phyloP scores from a whole-genome alignment of 2,113 vertebrate species.

The Argyrosomus japonicus region DNA sequence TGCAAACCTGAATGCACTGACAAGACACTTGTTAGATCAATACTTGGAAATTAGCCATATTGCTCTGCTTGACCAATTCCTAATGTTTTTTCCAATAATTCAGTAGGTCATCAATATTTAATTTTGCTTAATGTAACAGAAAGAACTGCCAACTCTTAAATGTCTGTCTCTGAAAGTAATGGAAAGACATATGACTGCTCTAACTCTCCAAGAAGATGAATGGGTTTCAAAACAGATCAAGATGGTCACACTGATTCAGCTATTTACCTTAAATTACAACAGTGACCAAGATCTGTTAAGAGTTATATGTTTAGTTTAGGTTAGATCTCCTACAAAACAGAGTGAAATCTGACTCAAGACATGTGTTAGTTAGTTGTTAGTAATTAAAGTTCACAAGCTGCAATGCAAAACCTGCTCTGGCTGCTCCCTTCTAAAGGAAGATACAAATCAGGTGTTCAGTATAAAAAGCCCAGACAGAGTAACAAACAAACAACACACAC shows the following conservation, averaged over 20 bases:
- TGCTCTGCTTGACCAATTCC: neutral
- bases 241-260: neutral
- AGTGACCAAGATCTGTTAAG: neutral
- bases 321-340: neutral
- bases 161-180: neutral
- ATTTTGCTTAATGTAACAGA: constrained; percentile 9
- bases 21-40: constrained; percentile 9
- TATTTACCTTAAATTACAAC: neutral
- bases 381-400: neutral
- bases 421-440: neutral
- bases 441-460: neutral
- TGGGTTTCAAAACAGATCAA: constrained; percentile 6
- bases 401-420: neutral
- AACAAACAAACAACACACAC: constrained; percentile 2
- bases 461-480: neutral
- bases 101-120: constrained; percentile 1
- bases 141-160: constrained; percentile 1
- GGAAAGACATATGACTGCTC: neutral
- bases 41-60: constrained; percentile 27
- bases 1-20: neutral
- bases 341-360: constrained; percentile 1
- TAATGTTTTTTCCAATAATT: constrained; percentile 17
- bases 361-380: neutral
- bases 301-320: neutral
- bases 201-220: constrained; percentile 7